Evolutionary conservation across 2,888 invertebrate species (phyloP).

Genomic region (Dermolepida albohirtum): DNA sequence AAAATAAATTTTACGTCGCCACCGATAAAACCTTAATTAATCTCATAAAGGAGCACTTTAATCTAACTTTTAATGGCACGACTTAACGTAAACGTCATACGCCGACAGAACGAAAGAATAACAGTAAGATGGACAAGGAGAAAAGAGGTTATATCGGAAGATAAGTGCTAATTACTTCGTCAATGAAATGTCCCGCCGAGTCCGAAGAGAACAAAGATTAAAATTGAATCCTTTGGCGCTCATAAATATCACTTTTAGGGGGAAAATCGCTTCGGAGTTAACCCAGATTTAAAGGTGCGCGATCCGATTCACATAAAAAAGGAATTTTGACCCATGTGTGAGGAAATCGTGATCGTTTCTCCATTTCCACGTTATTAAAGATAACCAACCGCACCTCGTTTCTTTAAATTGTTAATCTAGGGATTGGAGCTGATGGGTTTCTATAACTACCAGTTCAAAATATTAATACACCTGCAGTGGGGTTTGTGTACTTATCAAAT

Average conservation of each 20-base stretch:
- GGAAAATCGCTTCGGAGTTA: background rate
- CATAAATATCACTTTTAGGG: slow-evolving; percentile 10
- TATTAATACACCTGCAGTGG: too few species aligned
- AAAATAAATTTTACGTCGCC: slow-evolving; percentile 23
- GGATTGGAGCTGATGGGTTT: too few species aligned
- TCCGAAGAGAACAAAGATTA: slow-evolving; percentile 13
- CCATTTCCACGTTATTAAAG: too few species aligned
- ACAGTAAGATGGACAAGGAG: background rate
- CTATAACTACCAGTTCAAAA: too few species aligned
- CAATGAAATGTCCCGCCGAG: slow-evolving; percentile 11
- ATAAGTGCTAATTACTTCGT: slow-evolving; percentile 25
- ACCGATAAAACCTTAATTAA: slow-evolving; percentile 31
- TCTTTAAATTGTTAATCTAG: too few species aligned
- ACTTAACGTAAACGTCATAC: slow-evolving; percentile 9
- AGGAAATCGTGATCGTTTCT: too few species aligned
- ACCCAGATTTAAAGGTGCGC: background rate
- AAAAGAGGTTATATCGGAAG: slow-evolving; percentile 8
- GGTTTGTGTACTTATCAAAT: too few species aligned
- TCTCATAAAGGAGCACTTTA: slow-evolving; percentile 18
- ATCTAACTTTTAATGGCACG: slow-evolving; percentile 20
- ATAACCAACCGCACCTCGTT: too few species aligned
- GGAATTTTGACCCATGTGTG: too few species aligned
- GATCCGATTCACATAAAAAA: too few species aligned
- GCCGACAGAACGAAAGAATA: background rate
- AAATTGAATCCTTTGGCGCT: slow-evolving; percentile 17